Percentiles rank a stretch among this genome's conserved stretches.
phyloP scores from a whole-genome alignment of 2,113 vertebrate species.

The Nanger granti region DNA sequence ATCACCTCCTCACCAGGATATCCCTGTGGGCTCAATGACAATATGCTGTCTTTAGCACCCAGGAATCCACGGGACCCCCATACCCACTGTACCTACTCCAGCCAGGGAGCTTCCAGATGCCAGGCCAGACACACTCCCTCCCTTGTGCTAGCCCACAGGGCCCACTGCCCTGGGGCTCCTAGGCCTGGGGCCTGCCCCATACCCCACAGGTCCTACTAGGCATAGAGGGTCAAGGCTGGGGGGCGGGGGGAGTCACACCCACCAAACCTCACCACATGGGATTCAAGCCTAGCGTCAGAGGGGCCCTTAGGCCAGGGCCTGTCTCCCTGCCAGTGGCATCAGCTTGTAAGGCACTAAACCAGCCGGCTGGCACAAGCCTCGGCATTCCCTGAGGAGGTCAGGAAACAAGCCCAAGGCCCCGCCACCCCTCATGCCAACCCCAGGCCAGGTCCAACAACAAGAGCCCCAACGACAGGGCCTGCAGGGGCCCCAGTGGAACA shows the following conservation, averaged over 20 bases:
- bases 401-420: neutral
- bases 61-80: neutral
- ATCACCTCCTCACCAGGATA: neutral
- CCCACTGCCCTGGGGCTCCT: neutral
- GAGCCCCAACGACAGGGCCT: neutral
- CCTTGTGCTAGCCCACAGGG: neutral
- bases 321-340: neutral
- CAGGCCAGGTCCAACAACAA: neutral
- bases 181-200: neutral
- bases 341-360: neutral
- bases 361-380: rapidly evolving
- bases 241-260: rapidly evolving
- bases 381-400: neutral
- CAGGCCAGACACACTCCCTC: neutral
- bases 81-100: neutral
- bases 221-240: too few species aligned
- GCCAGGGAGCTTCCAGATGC: neutral
- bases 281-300: neutral
- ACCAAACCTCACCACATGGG: neutral
- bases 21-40: neutral
- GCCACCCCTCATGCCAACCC: neutral
- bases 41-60: too few species aligned
- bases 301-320: neutral
- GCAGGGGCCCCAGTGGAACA: neutral
- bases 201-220: neutral